These are phyloP conservation scores for Cacatua alba DNA, from an alignment of 2,113 vertebrate species.

Conservation along the genomic window DNA sequence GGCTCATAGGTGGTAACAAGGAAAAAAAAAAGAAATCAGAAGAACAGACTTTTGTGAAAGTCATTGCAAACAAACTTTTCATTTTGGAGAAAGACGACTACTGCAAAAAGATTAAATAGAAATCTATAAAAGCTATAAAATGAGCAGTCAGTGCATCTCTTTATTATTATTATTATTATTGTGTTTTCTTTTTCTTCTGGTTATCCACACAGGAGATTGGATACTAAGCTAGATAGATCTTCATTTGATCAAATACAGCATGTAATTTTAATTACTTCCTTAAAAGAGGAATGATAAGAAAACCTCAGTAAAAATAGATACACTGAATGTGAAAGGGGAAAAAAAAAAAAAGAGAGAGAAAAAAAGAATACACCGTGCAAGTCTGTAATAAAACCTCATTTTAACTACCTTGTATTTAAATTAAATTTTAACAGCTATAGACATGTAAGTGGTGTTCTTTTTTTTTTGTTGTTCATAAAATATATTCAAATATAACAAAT, in stretches of 20 bases:
- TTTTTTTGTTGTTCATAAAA: background rate
- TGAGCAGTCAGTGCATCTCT: background rate
- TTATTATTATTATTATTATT: background rate
- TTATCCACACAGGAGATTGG: background rate
- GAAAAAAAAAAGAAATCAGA: background rate
- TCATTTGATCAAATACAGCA: background rate
- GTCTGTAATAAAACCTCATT: background rate
- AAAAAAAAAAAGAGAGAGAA: background rate
- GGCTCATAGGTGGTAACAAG: background rate
- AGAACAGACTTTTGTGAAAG: background rate
- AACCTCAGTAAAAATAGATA: background rate
- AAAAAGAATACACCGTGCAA: background rate
- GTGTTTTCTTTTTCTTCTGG: background rate
- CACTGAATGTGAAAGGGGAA: background rate
- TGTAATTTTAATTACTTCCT: background rate
- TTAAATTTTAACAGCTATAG: background rate
- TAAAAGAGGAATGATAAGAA: background rate
- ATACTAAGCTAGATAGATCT: background rate
- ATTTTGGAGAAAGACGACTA: background rate
- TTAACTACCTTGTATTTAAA: background rate
- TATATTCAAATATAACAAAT: background rate
- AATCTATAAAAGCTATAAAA: background rate
- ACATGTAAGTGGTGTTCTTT: background rate
- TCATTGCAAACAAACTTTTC: background rate
- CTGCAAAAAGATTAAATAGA: background rate